Evolutionary conservation across 1,140 invertebrate genomes (phyloP).

Genomic region (Bombus balteatus): DNA sequence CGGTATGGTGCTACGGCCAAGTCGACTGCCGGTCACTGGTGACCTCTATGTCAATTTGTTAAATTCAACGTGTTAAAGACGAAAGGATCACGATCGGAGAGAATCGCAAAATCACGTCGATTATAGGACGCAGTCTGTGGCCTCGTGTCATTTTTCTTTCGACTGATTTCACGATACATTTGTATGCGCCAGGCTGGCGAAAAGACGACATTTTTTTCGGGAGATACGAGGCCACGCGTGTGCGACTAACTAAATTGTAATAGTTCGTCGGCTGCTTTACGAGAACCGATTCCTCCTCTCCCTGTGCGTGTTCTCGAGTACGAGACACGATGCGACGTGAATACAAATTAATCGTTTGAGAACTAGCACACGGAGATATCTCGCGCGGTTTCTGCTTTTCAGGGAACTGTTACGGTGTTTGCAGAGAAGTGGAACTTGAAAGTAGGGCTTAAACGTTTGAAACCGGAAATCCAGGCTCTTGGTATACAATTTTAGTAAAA

Average conservation of each 20-base stretch:
- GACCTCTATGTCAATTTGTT: too few relatives aligned
- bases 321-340: constrained; percentile 32
- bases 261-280: constrained; percentile 50
- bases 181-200: constrained; percentile 52
- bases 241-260: constrained; percentile 66
- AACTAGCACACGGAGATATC: neutral
- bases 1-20: rapidly evolving
- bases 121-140: constrained; percentile 11
- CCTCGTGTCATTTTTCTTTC: too few relatives aligned
- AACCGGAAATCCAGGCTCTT: neutral
- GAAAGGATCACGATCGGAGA: neutral
- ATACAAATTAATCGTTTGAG: constrained; percentile 53
- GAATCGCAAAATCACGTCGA: constrained; percentile 4
- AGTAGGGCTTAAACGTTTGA: neutral
- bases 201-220: constrained; percentile 26
- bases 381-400: neutral
- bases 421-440: neutral
- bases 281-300: constrained; percentile 53
- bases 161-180: constrained; percentile 35
- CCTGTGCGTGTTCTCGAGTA: constrained; percentile 12
- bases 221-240: constrained; percentile 15
- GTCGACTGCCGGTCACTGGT: rapidly evolving
- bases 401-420: neutral
- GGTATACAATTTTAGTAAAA: neutral
- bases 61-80: too few relatives aligned